Evolutionary conservation across 2,888 invertebrate genomes (phyloP), one percentile per base, ranked within the genome.

Genomic region (Chrysopilus asiliformis): DNA sequence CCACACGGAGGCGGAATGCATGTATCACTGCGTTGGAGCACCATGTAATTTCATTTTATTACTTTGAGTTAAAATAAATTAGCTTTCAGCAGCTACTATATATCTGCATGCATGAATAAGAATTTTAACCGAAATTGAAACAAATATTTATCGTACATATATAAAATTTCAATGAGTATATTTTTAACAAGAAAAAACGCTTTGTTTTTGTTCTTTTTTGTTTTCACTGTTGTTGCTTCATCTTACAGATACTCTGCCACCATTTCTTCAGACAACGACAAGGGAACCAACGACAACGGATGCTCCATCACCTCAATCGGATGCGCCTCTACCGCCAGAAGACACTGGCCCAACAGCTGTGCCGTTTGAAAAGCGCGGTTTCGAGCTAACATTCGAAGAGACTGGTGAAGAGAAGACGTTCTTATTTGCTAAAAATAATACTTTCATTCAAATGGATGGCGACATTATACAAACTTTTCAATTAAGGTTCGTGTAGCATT

Each of bases 361-460:
- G 47, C 81, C 84, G 2, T 73, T 74, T 36, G 76, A 79, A 48
- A 72, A 78, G 47, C 68, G 86, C 44, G 84, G 84, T 36, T 70
- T 82, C 46, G 80, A 82, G 56, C 66, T 87, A 31, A 85, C 86
- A 2, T 86, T 89, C 55, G 80, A 80, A 50, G 86, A 86, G 61
- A 82, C 84, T 4, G 86, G 85, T 2, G 74, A 81, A 51, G 76
- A 82, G 47, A 78, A 77, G 52, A 85, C 83, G n/a, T 90, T 89
- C 58, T 85, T 89, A 76, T 89, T 89, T 60, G 85, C 87, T 14
- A 81, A 86, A 55, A 84, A 83, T 47, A 86, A 89, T 53, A 87
- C 89, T 3, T 89, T 80, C 58, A 87, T 90, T 53, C 87, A 89
- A 57, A 71, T 90, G 33, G 86, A 89, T 56, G 87, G 87, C n/a